Percentiles rank a stretch among this genome's conserved stretches.
These are phyloP conservation scores for Clistopyga incitator DNA, from an alignment of 2,888 invertebrate species.

Conservation along the genomic window DNA sequence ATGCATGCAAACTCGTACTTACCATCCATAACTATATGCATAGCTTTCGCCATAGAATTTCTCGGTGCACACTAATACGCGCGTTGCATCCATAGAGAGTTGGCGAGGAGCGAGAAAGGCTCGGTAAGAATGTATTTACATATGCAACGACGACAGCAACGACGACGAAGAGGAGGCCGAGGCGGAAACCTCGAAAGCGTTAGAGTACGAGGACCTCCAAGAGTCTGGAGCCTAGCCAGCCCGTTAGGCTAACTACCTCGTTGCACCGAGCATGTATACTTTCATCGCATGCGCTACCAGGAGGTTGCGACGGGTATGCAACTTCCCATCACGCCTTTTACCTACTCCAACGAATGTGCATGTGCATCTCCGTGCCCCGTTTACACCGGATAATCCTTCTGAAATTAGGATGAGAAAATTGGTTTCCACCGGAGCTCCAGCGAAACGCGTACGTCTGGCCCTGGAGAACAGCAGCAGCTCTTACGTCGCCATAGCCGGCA, in stretches of 20 bases:
- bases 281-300: conserved; percentile 3
- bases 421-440: conserved; percentile 68
- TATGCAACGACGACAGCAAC: conserved; percentile 72
- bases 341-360: conserved; percentile 39
- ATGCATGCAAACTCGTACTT: conserved; percentile 32
- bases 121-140: conserved; percentile 75
- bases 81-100: conserved; percentile 45
- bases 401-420: conserved; percentile 77
- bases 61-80: conserved; percentile 41
- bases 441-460: conserved; percentile 37
- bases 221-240: conserved; percentile 77
- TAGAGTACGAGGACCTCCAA: conserved; percentile 30
- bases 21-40: conserved; percentile 43
- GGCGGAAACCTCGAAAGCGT: conserved; percentile 23
- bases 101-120: conserved; percentile 52
- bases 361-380: conserved; percentile 52
- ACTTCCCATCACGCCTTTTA: conserved; percentile 27
- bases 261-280: conserved; percentile 66
- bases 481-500: background rate
- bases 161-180: conserved; percentile 15
- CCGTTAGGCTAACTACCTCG: conserved; percentile 80
- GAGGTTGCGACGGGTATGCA: conserved; percentile 18
- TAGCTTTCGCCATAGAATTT: conserved; percentile 29
- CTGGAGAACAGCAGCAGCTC: conserved; percentile 45
- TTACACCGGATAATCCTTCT: conserved; percentile 77